Evolutionary conservation across 1,140 invertebrate genomes (phyloP), one percentile per base, ranked within the genome.

Genomic region (Dendrolimus punctatus): DNA sequence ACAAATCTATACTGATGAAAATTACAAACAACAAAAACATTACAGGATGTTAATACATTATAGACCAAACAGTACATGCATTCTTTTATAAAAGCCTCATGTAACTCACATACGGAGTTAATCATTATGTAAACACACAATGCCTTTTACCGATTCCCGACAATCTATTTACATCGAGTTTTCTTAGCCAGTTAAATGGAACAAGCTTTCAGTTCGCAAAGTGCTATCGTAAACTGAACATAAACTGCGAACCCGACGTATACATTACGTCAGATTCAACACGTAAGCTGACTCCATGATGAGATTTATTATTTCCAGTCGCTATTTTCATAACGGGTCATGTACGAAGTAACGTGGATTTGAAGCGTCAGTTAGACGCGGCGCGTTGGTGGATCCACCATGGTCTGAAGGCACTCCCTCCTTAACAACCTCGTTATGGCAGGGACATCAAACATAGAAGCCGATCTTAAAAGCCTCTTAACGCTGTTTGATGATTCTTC

Each of bases 291-390:
- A 55, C 61, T 72, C 67, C 71, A 78, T 73, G 68, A 64, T 64
- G 64, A 66, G 59, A 71, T 71, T 71, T 73, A 71, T 62, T 62
- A 64, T 63, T 71, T 81, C 74, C 76, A 77, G 73, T 54, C 47
- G 71, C 78, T 84, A 81, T 81, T 84, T 81, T 79, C 62, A 80
- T 73, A 75, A 58, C 76, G 68, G 70, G 67, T 79, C 64, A 71
- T 71, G 60, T 67, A 61, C 55, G 60, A 64, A 66, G 62, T 66
- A 51, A 53, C 53, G 40, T 62, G 62, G 60, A 59, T 60, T 62
- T 49, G 60, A 49, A 55, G 60, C 64, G 62, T 73, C 73, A 78
- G 77, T 83, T 69, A 79, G 66, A 65, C 64, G 62, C 60, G 58
- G 62, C 51, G 55, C 68, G 64, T 49, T 65, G 49, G 52, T 56